Evolutionary conservation across 2,113 vertebrate genomes (phyloP).

Genomic region (human): DNA sequence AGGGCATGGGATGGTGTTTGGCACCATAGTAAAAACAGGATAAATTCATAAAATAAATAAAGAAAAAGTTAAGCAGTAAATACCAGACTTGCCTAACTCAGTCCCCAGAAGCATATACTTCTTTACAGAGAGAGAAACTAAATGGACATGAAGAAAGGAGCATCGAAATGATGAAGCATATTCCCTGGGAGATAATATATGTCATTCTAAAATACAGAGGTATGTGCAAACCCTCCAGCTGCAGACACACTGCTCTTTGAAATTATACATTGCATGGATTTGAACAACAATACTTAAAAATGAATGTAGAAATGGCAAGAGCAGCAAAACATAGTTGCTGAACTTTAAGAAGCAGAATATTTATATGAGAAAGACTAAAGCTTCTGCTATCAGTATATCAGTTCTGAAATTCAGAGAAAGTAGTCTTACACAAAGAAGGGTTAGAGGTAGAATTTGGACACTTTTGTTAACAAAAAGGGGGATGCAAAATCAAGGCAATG

Average conservation of each 20-base stretch:
- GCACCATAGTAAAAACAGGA: background rate
- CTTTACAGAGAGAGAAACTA: background rate
- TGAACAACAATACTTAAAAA: background rate
- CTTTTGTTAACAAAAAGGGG: background rate
- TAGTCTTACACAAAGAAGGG: background rate
- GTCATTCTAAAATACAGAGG: slow-evolving; percentile 24
- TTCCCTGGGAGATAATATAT: slow-evolving; percentile 3
- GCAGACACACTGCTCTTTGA: background rate
- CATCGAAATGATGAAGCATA: background rate
- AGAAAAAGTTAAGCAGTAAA: slow-evolving; percentile 9
- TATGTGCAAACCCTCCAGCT: background rate
- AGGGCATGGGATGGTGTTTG: background rate
- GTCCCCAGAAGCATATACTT: background rate
- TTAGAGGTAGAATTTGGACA: background rate
- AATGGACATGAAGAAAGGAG: background rate
- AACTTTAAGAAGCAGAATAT: background rate
- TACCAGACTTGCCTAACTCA: background rate
- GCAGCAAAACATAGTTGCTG: background rate
- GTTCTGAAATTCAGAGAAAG: background rate
- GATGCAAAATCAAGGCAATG: background rate
- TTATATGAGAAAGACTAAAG: background rate
- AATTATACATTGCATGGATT: background rate
- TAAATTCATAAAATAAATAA: background rate
- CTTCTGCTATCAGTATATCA: background rate
- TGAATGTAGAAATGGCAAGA: slow-evolving; percentile 2